Conservation (phyloP, 2,888 invertebrate species). For the Stegophylla sp. region DNA sequence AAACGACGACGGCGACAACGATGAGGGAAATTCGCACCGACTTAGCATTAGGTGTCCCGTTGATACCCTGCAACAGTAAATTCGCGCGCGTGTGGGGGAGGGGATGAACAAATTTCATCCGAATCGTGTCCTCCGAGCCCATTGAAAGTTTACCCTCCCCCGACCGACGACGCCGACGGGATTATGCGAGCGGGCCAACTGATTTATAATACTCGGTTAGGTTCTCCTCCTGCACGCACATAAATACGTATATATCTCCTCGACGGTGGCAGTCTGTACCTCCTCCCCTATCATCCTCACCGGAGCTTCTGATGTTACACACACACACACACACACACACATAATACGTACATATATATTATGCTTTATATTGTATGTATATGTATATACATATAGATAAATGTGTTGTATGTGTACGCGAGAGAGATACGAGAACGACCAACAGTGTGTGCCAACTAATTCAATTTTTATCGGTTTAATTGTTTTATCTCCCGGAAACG, state of each 20-base stretch:
- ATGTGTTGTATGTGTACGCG: neutral
- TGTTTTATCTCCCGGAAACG: conserved; percentile 56
- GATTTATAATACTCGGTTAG: neutral
- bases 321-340: neutral
- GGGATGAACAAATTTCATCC: neutral
- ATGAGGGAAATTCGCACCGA: no score
- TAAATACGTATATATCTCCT: neutral
- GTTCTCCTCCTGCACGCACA: neutral
- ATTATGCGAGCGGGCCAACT: neutral
- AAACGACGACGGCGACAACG: no score
- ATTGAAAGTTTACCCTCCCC: neutral
- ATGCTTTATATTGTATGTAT: no score
- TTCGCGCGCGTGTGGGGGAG: no score
- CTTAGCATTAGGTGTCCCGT: no score
- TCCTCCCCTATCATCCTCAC: neutral
- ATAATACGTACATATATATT: neutral
- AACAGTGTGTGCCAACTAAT: conserved; percentile 39
- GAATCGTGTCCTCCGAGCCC: neutral
- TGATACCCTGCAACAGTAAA: no score
- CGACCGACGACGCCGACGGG: neutral
- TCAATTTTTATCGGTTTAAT: conserved; percentile 59
- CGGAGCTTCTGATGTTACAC: neutral
- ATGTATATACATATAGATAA: no score
- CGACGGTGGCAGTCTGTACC: neutral
- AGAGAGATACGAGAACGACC: neutral